phyloP scores from a whole-genome alignment of 2,797 vertebrate species.

The Nannoperca australis region DNA sequence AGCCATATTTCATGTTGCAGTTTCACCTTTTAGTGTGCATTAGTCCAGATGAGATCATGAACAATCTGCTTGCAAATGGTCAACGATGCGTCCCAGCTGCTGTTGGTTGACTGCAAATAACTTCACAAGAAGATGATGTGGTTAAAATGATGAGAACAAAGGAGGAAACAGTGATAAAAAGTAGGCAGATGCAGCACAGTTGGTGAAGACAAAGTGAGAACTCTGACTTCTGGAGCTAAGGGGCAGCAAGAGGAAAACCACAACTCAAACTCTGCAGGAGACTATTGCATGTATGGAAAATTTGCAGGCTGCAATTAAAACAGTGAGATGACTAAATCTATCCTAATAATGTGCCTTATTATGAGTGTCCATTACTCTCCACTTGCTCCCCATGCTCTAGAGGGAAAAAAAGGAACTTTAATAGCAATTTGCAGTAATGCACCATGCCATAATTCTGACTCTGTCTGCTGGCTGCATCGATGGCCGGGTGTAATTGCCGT shows the following conservation, averaged over 20 bases:
- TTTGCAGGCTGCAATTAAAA: constrained; percentile 81
- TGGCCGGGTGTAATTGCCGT: constrained; percentile 90
- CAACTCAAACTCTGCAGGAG: constrained; percentile 53
- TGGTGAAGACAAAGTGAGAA: constrained; percentile 41
- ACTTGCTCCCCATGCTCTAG: constrained; percentile 63
- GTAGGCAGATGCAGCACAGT: constrained; percentile 19
- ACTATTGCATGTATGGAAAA: constrained; percentile 51
- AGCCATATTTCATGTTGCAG: constrained; percentile 49
- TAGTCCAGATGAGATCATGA: constrained; percentile 45
- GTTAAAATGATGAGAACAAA: constrained; percentile 7
- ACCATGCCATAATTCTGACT: constrained; percentile 87
- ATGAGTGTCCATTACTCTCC: constrained; percentile 84
- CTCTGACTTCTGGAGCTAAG: constrained; percentile 39
- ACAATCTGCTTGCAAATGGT: constrained; percentile 35
- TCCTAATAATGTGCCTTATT: constrained; percentile 82
- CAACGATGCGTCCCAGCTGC: constrained; percentile 24
- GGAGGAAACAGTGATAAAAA: constrained; percentile 12
- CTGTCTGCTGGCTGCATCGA: constrained; percentile 85
- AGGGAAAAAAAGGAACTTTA: constrained; percentile 83
- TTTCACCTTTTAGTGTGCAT: constrained; percentile 52
- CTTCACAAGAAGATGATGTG: constrained; percentile 4
- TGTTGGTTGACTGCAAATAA: constrained; percentile 36
- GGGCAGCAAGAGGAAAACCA: constrained; percentile 36
- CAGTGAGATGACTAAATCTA: constrained; percentile 82
- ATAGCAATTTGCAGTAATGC: constrained; percentile 89